These are phyloP conservation scores for Eriocheir sinensis DNA, from an alignment of 1,140 invertebrate genomes.

Conservation along the genomic window DNA sequence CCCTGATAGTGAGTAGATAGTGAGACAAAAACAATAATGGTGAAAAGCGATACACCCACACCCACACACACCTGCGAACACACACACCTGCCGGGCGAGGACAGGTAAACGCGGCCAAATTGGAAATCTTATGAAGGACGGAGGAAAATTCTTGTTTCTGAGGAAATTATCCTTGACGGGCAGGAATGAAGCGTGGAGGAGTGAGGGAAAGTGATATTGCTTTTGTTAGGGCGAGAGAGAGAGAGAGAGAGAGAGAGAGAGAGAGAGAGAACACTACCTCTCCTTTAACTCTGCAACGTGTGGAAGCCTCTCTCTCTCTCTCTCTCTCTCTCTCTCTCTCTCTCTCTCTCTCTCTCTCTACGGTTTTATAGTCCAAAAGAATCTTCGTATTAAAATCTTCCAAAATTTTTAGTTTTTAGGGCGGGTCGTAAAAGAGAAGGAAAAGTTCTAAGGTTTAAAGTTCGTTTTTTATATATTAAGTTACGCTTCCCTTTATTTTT, in stretches of 20 bases:
- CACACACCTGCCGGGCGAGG: too few relatives aligned
- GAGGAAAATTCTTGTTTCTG: background rate
- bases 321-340: slow-evolving; percentile 27
- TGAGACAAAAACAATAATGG: too few relatives aligned
- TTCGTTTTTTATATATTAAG: background rate
- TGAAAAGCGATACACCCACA: too few relatives aligned
- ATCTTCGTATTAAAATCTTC: slow-evolving; percentile 3
- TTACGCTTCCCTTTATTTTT: background rate
- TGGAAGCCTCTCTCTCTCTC: background rate
- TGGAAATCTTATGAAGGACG: background rate
- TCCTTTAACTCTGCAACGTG: slow-evolving; percentile 45
- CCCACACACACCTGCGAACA: too few relatives aligned
- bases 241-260: slow-evolving; percentile 43
- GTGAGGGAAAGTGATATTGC: slow-evolving; percentile 12
- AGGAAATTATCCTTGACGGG: background rate
- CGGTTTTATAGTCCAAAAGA: background rate
- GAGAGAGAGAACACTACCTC: background rate
- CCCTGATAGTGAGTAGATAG: background rate
- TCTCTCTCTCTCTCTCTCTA: background rate
- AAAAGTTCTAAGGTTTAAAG: background rate
- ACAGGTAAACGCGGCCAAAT: too few relatives aligned
- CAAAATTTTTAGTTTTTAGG: background rate
- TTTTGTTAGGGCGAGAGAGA: slow-evolving; percentile 6
- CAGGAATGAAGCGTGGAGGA: background rate
- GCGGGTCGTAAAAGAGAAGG: background rate